Conservation (phyloP, 2,113 vertebrate species). For the Phylloscopus trochiloides region DNA sequence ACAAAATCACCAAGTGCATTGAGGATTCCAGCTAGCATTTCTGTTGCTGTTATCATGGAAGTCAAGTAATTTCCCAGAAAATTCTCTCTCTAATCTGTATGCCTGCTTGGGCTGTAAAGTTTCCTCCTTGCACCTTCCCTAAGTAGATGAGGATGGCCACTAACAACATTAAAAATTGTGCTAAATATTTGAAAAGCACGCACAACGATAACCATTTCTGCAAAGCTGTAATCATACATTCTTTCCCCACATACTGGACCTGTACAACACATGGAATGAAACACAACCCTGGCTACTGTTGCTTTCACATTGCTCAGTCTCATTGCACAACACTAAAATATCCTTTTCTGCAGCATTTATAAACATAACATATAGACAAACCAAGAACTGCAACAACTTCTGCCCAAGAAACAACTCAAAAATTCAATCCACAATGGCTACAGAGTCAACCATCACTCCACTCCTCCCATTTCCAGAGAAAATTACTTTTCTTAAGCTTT, state of each 20-base stretch:
- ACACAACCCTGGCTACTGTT: not conserved
- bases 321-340: not conserved
- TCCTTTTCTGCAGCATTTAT: not conserved
- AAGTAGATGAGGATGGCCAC: not conserved
- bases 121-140: not conserved
- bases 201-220: not conserved
- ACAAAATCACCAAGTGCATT: not conserved
- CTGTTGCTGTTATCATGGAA: not conserved
- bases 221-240: not conserved
- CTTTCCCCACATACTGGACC: not conserved
- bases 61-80: not conserved
- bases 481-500: not conserved
- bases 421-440: not conserved
- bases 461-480: not conserved
- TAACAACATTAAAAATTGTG: not conserved
- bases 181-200: not conserved
- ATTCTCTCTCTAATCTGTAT: not conserved
- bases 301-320: not conserved
- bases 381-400: not conserved
- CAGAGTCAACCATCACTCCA: not conserved
- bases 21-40: not conserved
- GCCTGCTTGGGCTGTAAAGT: not conserved
- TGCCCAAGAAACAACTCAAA: not conserved
- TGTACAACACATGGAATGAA: not conserved
- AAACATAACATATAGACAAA: not conserved